Evolutionary conservation across 2,888 invertebrate genomes (phyloP).

Genomic region (Andricus quercusramuli): DNA sequence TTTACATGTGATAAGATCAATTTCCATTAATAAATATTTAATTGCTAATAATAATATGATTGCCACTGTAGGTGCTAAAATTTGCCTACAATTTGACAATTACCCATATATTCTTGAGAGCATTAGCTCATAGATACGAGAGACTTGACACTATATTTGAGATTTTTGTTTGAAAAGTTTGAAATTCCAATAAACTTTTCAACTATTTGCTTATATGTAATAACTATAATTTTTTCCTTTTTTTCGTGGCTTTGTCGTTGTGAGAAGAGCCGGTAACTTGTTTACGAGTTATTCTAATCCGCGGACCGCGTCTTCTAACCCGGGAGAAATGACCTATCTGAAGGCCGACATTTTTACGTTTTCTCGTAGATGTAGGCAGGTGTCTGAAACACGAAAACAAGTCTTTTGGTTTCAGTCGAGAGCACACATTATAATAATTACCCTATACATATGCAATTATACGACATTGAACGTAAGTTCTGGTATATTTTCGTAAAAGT

Average conservation of each 20-base stretch:
- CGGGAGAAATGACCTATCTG: background rate
- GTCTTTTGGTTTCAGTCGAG: background rate
- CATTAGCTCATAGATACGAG: too few species aligned
- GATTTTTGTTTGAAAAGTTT: background rate
- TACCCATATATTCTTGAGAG: too few species aligned
- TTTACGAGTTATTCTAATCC: background rate
- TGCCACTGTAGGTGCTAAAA: too few species aligned
- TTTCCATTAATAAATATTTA: too few species aligned
- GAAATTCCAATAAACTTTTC: background rate
- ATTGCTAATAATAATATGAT: too few species aligned
- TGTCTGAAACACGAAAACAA: constrained; percentile 1
- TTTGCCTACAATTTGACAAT: too few species aligned
- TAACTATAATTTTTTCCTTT: background rate
- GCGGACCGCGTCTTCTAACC: background rate
- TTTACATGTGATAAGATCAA: too few species aligned
- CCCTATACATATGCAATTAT: constrained; percentile 19
- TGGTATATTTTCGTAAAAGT: background rate
- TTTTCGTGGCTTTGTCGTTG: background rate
- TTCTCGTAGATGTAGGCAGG: background rate
- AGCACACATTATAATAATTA: constrained; percentile 11
- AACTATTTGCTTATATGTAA: background rate
- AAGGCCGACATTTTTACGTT: constrained; percentile 9
- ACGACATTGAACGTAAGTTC: background rate
- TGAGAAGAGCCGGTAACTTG: background rate
- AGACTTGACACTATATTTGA: background rate